Base-by-base conservation (phyloP, 2,113 vertebrate genomes). In the Corythoichthys intestinalis region DNA sequence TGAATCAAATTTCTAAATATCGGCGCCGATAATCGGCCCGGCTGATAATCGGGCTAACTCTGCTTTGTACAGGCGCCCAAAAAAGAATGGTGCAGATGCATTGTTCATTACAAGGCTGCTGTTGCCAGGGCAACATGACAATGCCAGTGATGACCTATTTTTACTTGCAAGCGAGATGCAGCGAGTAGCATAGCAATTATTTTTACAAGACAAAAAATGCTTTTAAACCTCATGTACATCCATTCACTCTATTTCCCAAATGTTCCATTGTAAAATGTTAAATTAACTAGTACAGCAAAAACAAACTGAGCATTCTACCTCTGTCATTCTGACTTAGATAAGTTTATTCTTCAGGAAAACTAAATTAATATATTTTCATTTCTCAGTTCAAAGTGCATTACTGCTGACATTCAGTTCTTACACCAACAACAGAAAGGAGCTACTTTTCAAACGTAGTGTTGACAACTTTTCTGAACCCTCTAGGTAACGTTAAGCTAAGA, bases 91-190 rank as follows among this genome's bases (percentile, higher is more conserved):
- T 5, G 44, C n/a, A 35, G 11, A 35, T 13, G 46, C 44, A 5
- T 48, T 6, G 6, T n/a, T 28, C 41, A 65, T 6, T 48, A 60
- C 34, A 56, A 56, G 65, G 12, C 66, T 74, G 69, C 73, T 81
- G 83, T 83, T 85, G 83, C 78, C 75, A 81, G 58, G 78, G 38
- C 39, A 62, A 62, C 59, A 3, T 62, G 39, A 61, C 15, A 39
- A n/a, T 38, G n/a, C 39, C 39, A 28, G 17, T 2, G 15, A n/a
- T 62, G 39, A 46, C 59, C 77, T 85, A 78, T 76, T 76, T 78
- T 80, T 82, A 80, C 37, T 41, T 14, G 15, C 7, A 15, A 10
- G 58, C 4, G 20, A 54, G 53, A 34, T 34, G 20, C 53, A 12
- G 53, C 28, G 10, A 56, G 53, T 2, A 56, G 28, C 20, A 15